phyloP scores from a whole-genome alignment of 2,888 invertebrate species.

The Hirtodrosophila confusa region DNA sequence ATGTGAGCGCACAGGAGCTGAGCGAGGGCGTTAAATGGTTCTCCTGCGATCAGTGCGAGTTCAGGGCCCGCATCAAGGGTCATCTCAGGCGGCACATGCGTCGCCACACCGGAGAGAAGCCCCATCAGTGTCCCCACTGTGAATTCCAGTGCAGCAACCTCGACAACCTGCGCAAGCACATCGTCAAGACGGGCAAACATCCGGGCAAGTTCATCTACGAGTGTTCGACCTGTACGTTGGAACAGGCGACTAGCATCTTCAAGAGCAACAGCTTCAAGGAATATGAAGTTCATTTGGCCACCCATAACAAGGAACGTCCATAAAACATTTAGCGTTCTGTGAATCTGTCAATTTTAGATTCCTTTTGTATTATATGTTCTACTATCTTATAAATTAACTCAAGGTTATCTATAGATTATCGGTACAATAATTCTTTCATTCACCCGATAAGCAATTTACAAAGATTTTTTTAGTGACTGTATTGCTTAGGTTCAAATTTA shows the following conservation, averaged over 20 bases:
- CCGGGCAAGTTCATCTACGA: slow-evolving; percentile 91
- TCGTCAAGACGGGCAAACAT: slow-evolving; percentile 91
- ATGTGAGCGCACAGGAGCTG: slow-evolving; percentile 58
- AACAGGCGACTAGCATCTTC: slow-evolving; percentile 44
- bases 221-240: slow-evolving; percentile 85
- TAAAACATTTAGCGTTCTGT: background rate
- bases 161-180: slow-evolving; percentile 95
- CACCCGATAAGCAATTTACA: too few relatives aligned
- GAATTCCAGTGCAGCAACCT: slow-evolving; percentile 89
- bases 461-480: too few relatives aligned
- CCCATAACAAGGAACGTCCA: slow-evolving; percentile 11
- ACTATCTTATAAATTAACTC: too few relatives aligned
- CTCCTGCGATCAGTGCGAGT: slow-evolving; percentile 89
- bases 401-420: too few relatives aligned
- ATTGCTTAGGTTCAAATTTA: too few relatives aligned
- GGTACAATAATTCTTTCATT: too few relatives aligned
- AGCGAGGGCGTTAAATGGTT: slow-evolving; percentile 84
- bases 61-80: slow-evolving; percentile 87
- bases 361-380: too few relatives aligned
- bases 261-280: slow-evolving; percentile 80
- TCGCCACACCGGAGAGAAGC: slow-evolving; percentile 91
- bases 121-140: slow-evolving; percentile 94
- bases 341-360: too few relatives aligned
- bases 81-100: slow-evolving; percentile 92
- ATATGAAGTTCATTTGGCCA: slow-evolving; percentile 73